Conservation (phyloP, 2,797 vertebrate species). For the Hephaestus fuliginosus region DNA sequence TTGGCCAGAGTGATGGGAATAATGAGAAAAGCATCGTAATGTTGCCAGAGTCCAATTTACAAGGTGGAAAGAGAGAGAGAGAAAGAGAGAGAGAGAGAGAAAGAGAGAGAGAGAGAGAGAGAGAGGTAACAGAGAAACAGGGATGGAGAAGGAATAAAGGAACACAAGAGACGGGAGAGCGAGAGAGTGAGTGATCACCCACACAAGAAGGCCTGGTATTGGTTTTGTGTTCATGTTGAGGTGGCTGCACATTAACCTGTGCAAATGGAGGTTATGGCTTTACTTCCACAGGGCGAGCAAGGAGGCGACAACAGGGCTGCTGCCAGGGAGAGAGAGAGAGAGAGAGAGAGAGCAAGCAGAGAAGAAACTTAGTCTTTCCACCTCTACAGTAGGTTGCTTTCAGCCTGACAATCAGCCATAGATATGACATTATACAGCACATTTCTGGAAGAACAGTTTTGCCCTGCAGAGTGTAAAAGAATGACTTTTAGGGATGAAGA, state of each 20-base stretch:
- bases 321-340: conserved; percentile 38
- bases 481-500: conserved; percentile 52
- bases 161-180: conserved; percentile 27
- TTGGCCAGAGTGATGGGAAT: conserved; percentile 82
- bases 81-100: too few relatives aligned
- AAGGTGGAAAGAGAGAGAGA: conserved; percentile 49
- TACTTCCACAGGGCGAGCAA: conserved; percentile 65
- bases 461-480: conserved; percentile 37
- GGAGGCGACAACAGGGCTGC: conserved; percentile 66
- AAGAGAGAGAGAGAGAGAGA: conserved; percentile 29
- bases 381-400: conserved; percentile 31
- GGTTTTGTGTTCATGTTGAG: conserved; percentile 76
- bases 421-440: conserved; percentile 52
- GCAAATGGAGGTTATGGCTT: conserved; percentile 84
- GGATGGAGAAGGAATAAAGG: conserved; percentile 54
- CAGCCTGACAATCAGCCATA: conserved; percentile 40
- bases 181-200: conserved; percentile 68
- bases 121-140: conserved; percentile 48
- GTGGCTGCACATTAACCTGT: conserved; percentile 86
- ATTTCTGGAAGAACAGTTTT: conserved; percentile 55
- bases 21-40: conserved; percentile 86
- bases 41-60: conserved; percentile 79
- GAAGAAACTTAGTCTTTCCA: conserved; percentile 42
- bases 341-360: conserved; percentile 35
- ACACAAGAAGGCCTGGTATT: conserved; percentile 67